phyloP scores from a whole-genome alignment of 2,113 vertebrate genomes.

The Prionailurus viverrinus region DNA sequence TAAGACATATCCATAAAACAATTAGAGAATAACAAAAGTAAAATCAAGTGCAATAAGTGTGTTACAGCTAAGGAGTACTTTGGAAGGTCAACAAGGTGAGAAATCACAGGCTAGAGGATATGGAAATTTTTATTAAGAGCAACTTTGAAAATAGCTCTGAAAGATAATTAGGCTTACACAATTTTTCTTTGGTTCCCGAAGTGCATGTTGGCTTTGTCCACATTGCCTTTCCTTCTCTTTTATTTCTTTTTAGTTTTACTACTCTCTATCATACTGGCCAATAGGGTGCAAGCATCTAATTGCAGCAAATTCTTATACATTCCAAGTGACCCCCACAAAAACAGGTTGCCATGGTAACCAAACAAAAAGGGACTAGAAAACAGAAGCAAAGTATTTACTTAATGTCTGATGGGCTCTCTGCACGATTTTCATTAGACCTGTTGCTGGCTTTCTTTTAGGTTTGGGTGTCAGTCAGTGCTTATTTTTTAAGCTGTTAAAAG shows the following conservation, averaged over 20 bases:
- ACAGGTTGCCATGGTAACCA: constrained; percentile 73
- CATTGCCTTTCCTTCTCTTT: constrained; percentile 52
- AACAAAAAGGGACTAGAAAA: constrained; percentile 77
- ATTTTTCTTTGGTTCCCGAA: constrained; percentile 54
- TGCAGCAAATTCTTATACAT: constrained; percentile 82
- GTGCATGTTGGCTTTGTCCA: constrained; percentile 63
- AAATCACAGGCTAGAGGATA: not conserved
- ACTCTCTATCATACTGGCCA: constrained; percentile 46
- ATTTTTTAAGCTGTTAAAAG: constrained; percentile 61
- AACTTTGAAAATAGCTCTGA: constrained; percentile 56
- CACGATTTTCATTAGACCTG: constrained; percentile 53
- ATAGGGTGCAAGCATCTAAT: constrained; percentile 74
- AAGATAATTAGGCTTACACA: constrained; percentile 56
- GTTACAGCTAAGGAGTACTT: not conserved
- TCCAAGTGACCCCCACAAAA: constrained; percentile 78
- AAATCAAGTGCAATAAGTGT: not conserved
- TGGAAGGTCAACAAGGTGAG: constrained; percentile 59
- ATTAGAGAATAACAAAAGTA: constrained; percentile 33
- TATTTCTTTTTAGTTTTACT: constrained; percentile 73
- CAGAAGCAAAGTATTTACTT: constrained; percentile 80
- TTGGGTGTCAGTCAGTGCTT: constrained; percentile 27
- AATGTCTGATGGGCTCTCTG: constrained; percentile 60
- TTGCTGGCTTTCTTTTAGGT: constrained; percentile 69
- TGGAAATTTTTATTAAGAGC: constrained; percentile 6
- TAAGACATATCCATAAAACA: constrained; percentile 14